Evolutionary conservation across 1,140 invertebrate genomes (phyloP).

Genomic region (Euglossa dilemma): DNA sequence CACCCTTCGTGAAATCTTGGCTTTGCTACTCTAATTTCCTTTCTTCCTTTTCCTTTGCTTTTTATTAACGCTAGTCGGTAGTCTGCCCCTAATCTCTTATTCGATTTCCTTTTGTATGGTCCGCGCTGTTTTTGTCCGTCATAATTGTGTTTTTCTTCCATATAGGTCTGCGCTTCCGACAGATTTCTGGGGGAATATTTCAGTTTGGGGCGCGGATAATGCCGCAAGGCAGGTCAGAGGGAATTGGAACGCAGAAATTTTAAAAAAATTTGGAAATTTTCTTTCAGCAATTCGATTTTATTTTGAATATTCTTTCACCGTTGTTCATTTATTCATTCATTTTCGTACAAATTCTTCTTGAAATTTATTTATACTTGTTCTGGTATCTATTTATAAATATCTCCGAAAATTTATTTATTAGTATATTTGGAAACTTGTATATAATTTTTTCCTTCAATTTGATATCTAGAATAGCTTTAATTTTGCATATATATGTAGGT

Average conservation of each 20-base stretch:
- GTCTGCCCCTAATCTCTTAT: background rate
- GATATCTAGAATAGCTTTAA: no score
- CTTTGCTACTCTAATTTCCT: constrained; percentile 28
- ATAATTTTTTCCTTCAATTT: no score
- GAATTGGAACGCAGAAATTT: background rate
- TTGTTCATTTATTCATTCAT: no score
- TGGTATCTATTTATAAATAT: no score
- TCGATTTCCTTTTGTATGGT: background rate
- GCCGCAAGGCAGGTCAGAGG: background rate
- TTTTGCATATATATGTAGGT: no score
- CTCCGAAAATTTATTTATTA: no score
- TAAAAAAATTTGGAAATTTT: no score
- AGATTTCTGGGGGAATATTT: background rate
- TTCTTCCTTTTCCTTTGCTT: constrained; percentile 7
- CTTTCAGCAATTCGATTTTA: no score
- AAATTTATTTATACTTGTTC: no score
- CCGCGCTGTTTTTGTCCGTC: background rate
- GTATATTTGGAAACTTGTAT: no score
- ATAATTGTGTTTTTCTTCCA: background rate
- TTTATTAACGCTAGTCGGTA: background rate
- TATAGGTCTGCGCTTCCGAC: background rate
- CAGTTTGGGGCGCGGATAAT: background rate
- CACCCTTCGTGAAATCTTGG: constrained; percentile 27
- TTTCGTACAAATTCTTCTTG: no score
- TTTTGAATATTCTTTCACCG: no score